Base-by-base conservation (phyloP, 2,888 invertebrate species). In the Pseudococcus viburni region DNA sequence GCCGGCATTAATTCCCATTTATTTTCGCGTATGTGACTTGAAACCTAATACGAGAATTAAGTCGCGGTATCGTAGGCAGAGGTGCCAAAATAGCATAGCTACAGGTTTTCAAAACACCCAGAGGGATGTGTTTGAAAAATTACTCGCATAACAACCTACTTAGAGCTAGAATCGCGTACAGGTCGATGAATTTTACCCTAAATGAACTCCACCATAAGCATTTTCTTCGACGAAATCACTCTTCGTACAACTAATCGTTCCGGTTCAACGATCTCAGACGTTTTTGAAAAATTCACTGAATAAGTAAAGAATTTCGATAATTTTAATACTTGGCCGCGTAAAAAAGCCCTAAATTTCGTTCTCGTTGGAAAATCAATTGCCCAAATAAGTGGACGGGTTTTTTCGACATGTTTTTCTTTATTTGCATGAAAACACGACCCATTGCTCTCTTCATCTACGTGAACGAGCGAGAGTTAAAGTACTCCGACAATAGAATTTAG, bases 1-100 rank as follows among this genome's bases (percentile, higher is more conserved):
- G 19, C 68, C 68, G 4, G 33, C 68, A 73, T 73, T 73, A 73
- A 73, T 33, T 73, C 15, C 15, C 68, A 73, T 33, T 73, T 33
- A 73, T 73, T 73, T 73, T 73, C 68, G 33, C 22, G 33, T 73
- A 73, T 73, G 68, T 73, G 68, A 73, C 68, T 73, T 33, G 68
- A 73, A 73, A 73, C 3, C 33, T 73, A 73, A 33, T 12, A 73
- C 15, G 68, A 73, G 68, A 73, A 73, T 73, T 64, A 73, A 73
- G 68, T 33, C 64, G 22, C 5, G 55, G 15, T 55, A 55, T 55
- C 26, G 3, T 33, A 33, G 26, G 3, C 26, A 33, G 26, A 33
- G 55, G 55, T 55, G 5, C 55, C 55, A 15, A 17, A 33, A 33
- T 55, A 33, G 68, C 22, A 7, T 1, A 33, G 68, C 26, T 73